Base-by-base conservation (phyloP, 2,888 invertebrate genomes). In the Phengaris arion region DNA sequence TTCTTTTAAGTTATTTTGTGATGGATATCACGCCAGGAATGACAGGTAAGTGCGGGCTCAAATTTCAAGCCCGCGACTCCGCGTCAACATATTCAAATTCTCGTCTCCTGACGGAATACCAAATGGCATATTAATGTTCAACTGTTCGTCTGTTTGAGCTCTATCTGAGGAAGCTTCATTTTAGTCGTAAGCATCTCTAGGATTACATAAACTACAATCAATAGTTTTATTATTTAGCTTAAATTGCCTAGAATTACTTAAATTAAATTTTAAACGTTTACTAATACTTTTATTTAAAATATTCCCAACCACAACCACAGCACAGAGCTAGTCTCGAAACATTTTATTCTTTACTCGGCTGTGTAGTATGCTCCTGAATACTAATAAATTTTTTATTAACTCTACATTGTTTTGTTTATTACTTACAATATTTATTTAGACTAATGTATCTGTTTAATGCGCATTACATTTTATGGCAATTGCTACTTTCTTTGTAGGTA, bases 351-450 rank as follows among this genome's bases (percentile, higher is more conserved):
- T 48, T 9, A 48, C 48, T 69, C 69, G 48, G 8, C 15, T 48
- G 69, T n/a, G 69, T 2, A 15, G 69, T 69, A 48, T 69, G 69
- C 48, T 48, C 46, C 69, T 69, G 69, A 46, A 69, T 69, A 69
- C 69, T 69, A 69, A 69, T 69, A 69, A 48, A 15, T n/a, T 69
- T 69, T 69, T 69, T 69, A 69, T 48, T 69, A 69, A 69, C 69
- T 48, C 48, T 48, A 69, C 69, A 69, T 69, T 69, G 48, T 69
- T 69, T 46, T 69, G 46, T 69, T 69, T 69, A 69, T 69, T 69
- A 69, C 69, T 69, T 69, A 69, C 69, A 69, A 48, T 69, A 48
- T 69, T 69, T 69, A 69, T 69, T 69, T 69, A 69, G 48, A 48
- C 48, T 69, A 48, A 69, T 69, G 6, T 45, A 64, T 64, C 64